Base-by-base conservation (phyloP, 2,113 vertebrate species). In the Calonectris borealis region DNA sequence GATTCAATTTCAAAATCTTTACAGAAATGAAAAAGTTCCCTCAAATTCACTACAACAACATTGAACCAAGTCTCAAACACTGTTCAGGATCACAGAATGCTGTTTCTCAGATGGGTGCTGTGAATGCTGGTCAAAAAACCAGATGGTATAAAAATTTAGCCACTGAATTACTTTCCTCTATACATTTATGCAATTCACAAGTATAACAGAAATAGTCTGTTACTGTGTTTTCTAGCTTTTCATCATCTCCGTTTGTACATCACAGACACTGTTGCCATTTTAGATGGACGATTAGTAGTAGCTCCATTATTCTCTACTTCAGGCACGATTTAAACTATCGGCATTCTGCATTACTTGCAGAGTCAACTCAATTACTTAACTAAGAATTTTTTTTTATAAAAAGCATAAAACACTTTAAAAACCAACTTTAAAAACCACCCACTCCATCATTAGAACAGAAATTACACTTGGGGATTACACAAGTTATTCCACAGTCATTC, bases 251-350 rank as follows among this genome's bases (percentile, higher is more conserved):
- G 65, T 84, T 84, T 91, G 81, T 87, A 96, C 4, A 6, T 86
- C 93, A 96, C 55, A 96, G 91, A 91, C 83, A 77, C 83, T 94
- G 76, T 9, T 96, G 93, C 89, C 60, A 71, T 96, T 94, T 83
- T 86, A 78, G 68, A 70, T 5, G 7, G 76, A 73, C 48, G 42
- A 94, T 93, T n/a, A 95, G 57, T 38, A 86, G 72, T 22, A 68
- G 72, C 29, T 89, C 77, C 72, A 58, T 86, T 84, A 93, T 75
- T 48, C 48, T 88, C 46, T 81, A 17, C 69, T 91, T 83, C 61
- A 87, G 77, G 81, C 89, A 78, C 0, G 0, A 96, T 75, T 94
- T 66, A 93, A 96, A 62, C 51, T 55, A 78, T 2, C 13, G 9
- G 86, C n/a, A 68, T 89, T 81, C 57, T 82, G 32, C 55, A 54